A percentile compares a stretch with the other conserved stretches of the same genome.
These are phyloP conservation scores for Menidia beryllina DNA, from an alignment of 2,113 vertebrate species.

Conservation along the genomic window DNA sequence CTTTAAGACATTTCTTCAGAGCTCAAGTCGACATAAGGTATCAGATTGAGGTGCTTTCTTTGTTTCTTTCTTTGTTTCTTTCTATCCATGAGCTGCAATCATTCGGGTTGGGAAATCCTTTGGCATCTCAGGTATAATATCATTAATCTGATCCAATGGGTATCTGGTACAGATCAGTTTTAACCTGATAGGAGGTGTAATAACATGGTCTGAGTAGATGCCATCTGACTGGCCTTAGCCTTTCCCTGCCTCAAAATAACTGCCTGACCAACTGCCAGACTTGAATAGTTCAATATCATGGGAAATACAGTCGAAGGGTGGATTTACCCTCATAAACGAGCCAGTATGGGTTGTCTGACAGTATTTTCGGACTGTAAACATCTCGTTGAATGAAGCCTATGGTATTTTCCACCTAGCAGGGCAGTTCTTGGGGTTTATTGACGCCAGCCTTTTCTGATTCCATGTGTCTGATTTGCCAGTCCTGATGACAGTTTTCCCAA, in stretches of 20 bases:
- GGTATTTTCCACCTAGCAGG: background rate
- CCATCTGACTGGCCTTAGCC: background rate
- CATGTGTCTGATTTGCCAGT: background rate
- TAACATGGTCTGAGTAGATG: background rate
- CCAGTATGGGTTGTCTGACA: background rate
- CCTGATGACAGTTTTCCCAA: background rate
- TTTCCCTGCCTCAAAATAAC: background rate
- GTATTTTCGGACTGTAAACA: background rate
- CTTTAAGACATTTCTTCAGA: slow-evolving; percentile 6
- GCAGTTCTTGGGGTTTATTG: background rate
- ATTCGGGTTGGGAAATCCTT: background rate
- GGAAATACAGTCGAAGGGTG: slow-evolving; percentile 30
- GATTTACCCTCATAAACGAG: slow-evolving; percentile 29
- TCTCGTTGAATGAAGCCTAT: too few species aligned
- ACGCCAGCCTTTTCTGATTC: background rate
- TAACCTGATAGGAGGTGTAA: background rate
- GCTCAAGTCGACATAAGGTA: slow-evolving; percentile 26
- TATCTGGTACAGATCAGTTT: too few species aligned
- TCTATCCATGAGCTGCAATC: background rate
- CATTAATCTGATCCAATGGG: background rate
- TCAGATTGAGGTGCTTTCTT: slow-evolving; percentile 8
- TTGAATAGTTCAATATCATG: background rate
- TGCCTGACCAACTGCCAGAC: background rate
- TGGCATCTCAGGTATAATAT: background rate
- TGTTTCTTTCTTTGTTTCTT: background rate